Evolutionary conservation across 2,797 vertebrate species (phyloP).

Genomic region (Rhinoraja longicauda): DNA sequence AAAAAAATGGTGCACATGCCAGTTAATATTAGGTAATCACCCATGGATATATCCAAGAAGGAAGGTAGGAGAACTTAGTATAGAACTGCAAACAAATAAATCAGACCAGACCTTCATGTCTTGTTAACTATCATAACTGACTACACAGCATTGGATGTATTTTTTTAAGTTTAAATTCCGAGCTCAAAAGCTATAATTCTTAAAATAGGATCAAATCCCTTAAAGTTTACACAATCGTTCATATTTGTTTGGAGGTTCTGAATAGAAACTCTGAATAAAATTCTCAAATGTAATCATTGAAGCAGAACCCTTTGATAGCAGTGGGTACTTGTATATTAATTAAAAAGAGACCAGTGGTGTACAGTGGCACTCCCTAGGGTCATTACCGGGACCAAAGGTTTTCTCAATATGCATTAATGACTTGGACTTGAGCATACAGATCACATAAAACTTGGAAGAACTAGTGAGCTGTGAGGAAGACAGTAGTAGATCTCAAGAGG

Average conservation of each 20-base stretch:
- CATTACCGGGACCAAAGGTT: too few species aligned
- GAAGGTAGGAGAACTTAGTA: background rate
- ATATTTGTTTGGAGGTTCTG: background rate
- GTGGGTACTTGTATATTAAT: background rate
- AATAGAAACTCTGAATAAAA: background rate
- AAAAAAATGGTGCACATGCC: background rate
- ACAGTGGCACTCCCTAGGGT: too few species aligned
- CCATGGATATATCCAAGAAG: background rate
- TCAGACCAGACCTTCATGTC: background rate
- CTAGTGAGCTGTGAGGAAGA: too few species aligned
- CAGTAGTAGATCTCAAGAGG: too few species aligned
- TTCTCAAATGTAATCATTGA: background rate
- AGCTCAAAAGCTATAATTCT: background rate
- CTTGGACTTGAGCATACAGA: too few species aligned
- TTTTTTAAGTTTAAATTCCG: background rate
- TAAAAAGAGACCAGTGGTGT: too few species aligned
- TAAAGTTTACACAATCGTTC: background rate
- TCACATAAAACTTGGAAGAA: too few species aligned
- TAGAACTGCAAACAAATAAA: background rate
- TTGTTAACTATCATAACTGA: background rate
- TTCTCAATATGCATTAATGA: too few species aligned
- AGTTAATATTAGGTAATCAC: background rate
- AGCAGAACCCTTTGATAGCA: background rate
- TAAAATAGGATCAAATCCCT: background rate
- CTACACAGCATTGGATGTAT: background rate